Percentiles rank a stretch among this genome's conserved stretches.
Conservation (phyloP, 2,888 invertebrate genomes). For the Willowsia nigromaculata region DNA sequence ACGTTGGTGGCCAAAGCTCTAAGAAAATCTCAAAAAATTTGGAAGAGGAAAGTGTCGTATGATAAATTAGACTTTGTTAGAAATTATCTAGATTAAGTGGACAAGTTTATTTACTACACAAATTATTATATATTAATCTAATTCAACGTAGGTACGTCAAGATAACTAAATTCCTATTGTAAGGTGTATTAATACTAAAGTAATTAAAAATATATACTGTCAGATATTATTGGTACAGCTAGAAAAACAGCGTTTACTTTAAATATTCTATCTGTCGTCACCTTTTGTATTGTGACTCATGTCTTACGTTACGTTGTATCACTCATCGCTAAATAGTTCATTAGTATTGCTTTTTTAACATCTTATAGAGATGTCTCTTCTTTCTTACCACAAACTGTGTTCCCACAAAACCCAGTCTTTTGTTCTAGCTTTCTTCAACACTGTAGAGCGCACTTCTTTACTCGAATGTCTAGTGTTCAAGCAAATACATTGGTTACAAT, state of each 20-base stretch:
- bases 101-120: constrained; percentile 12
- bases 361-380: background rate
- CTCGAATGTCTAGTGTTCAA: no score
- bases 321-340: background rate
- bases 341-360: constrained; percentile 24
- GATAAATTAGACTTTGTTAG: constrained; percentile 63
- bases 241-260: background rate
- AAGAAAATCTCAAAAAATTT: constrained; percentile 78
- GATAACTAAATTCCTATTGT: background rate
- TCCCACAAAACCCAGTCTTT: background rate
- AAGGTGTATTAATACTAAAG: background rate
- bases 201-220: background rate
- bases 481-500: no score
- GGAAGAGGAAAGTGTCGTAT: constrained; percentile 79
- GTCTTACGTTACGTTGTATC: background rate
- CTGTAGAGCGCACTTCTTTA: background rate
- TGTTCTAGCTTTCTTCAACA: constrained; percentile 15
- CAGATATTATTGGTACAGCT: background rate
- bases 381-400: constrained; percentile 62
- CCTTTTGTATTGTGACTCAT: background rate
- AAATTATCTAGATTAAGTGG: background rate
- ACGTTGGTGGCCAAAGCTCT: constrained; percentile 71
- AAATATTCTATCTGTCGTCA: background rate
- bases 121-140: background rate
- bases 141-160: background rate